Evolutionary conservation across 2,797 vertebrate species (phyloP).

Genomic region (Hippocampus kuda): DNA sequence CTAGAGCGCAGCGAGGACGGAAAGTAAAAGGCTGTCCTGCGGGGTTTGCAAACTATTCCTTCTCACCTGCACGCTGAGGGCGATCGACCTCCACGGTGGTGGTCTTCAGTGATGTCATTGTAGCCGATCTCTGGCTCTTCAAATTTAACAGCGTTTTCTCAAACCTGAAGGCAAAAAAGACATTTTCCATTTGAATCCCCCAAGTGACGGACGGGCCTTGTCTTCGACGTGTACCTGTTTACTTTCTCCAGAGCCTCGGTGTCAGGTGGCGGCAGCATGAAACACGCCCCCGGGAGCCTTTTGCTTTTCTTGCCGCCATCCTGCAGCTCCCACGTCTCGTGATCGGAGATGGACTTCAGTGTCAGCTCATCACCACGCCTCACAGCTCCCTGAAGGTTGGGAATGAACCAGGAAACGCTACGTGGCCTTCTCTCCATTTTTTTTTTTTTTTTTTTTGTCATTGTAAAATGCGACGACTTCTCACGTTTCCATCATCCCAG

Average conservation of each 20-base stretch:
- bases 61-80: constrained; percentile 48
- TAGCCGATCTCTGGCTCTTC: constrained; percentile 63
- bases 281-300: constrained; percentile 75
- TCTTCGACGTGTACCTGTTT: constrained; percentile 58
- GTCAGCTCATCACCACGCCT: constrained; percentile 66
- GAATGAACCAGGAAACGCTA: background rate
- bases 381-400: constrained; percentile 65
- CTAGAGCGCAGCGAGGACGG: constrained; percentile 30
- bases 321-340: constrained; percentile 74
- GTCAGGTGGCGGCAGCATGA: constrained; percentile 79
- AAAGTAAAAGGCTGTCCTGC: background rate
- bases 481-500: constrained; percentile 72
- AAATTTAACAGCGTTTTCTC: constrained; percentile 65
- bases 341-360: constrained; percentile 57
- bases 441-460: background rate
- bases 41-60: background rate
- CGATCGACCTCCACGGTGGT: constrained; percentile 42
- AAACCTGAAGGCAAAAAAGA: constrained; percentile 62
- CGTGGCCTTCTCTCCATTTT: no score
- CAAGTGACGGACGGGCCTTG: background rate
- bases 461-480: background rate
- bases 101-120: constrained; percentile 46
- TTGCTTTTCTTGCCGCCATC: constrained; percentile 55
- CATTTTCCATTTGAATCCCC: background rate
- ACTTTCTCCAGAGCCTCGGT: constrained; percentile 65